Evolutionary conservation across 2,888 invertebrate genomes (phyloP).

Genomic region (Hydrotaea diabolus): DNA sequence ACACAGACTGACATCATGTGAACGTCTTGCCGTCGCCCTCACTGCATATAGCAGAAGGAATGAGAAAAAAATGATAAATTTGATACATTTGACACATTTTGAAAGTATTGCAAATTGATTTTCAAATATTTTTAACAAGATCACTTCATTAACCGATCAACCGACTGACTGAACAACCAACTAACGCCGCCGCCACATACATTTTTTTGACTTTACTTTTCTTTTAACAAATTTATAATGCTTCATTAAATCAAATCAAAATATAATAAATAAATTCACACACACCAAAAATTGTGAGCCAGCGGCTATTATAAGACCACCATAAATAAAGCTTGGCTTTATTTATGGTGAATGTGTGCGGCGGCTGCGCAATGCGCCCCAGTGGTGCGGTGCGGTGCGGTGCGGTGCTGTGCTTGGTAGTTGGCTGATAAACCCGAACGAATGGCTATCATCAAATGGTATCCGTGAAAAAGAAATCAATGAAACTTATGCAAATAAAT

Average conservation of each 20-base stretch:
- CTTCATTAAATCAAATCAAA: constrained; percentile 61
- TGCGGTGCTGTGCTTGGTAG: too few relatives aligned
- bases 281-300: constrained; percentile 6
- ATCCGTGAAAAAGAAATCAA: constrained; percentile 21
- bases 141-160: constrained; percentile 54
- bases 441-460: constrained; percentile 48
- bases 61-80: constrained; percentile 40
- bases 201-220: not conserved
- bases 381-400: too few relatives aligned
- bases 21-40: too few relatives aligned
- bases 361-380: not conserved
- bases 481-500: constrained; percentile 24
- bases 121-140: constrained; percentile 53
- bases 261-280: constrained; percentile 36
- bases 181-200: not conserved
- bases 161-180: not conserved
- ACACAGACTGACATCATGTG: too few relatives aligned
- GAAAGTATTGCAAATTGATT: constrained; percentile 68
- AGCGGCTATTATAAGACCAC: constrained; percentile 1
- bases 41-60: too few relatives aligned
- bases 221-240: constrained; percentile 49
- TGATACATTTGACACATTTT: constrained; percentile 62
- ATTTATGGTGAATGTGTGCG: not conserved
- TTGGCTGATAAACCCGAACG: constrained; percentile 50
- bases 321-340: not conserved